These are phyloP conservation scores for Hemicentrotus pulcherrimus DNA, from an alignment of 35 echinoderm and acorn worm genomes.

Conservation along the genomic window DNA sequence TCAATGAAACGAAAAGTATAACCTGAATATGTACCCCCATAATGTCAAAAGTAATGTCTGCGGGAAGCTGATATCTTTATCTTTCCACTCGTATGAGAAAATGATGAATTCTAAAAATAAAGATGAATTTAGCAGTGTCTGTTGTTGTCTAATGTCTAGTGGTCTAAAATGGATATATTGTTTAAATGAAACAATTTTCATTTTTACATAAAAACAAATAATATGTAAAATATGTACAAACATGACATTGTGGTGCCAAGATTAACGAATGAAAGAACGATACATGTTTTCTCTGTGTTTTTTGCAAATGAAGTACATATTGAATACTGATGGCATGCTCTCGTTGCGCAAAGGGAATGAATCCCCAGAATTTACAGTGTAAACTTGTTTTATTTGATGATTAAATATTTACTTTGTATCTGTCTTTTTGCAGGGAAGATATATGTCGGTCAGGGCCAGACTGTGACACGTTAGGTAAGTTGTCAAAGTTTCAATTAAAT, in stretches of 20 bases:
- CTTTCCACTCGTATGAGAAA: neutral
- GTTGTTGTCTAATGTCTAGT: neutral
- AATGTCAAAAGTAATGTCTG: neutral
- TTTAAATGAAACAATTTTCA: neutral
- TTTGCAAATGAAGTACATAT: too few relatives aligned
- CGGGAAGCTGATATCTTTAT: neutral
- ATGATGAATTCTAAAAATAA: neutral
- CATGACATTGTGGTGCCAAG: too few relatives aligned
- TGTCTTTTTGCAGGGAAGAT: conserved; percentile 66
- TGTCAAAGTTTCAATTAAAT: neutral
- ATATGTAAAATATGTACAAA: neutral
- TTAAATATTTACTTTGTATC: neutral
- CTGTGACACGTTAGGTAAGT: conserved; percentile 79
- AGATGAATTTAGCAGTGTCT: neutral
- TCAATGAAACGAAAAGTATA: neutral
- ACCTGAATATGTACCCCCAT: neutral
- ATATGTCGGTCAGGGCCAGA: conserved; percentile 67
- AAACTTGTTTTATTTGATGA: neutral
- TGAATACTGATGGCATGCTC: too few relatives aligned
- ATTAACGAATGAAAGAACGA: too few relatives aligned
- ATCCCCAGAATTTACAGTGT: neutral
- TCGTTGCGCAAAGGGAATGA: too few relatives aligned
- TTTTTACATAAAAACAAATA: too few relatives aligned
- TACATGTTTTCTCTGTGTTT: too few relatives aligned
- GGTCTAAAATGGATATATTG: neutral